Percentiles rank a stretch among this genome's conserved stretches.
phyloP scores from a whole-genome alignment of 2,113 vertebrate species.

The Corvus hawaiiensis region DNA sequence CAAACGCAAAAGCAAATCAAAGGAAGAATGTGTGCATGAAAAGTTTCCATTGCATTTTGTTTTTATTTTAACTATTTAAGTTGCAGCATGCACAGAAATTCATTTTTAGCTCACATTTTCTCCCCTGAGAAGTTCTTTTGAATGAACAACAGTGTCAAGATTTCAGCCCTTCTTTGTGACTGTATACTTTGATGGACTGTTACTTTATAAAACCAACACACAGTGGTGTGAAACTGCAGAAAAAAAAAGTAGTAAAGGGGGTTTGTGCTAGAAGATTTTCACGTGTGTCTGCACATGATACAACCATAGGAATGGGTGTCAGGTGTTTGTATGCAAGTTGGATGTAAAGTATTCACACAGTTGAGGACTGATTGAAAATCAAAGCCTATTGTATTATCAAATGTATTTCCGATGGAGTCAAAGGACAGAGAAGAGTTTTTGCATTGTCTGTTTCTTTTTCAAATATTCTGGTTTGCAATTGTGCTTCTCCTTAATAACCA shows the following conservation, averaged over 20 bases:
- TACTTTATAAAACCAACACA: not conserved
- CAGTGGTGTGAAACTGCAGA: not conserved
- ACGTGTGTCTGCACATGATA: not conserved
- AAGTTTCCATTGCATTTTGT: not conserved
- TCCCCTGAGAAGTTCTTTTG: not conserved
- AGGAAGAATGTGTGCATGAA: not conserved
- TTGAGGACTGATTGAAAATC: slow-evolving; percentile 2
- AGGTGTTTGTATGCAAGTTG: not conserved
- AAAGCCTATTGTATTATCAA: not conserved
- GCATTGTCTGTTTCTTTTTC: not conserved
- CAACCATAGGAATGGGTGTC: not conserved
- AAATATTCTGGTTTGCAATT: not conserved
- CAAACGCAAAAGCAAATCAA: not conserved
- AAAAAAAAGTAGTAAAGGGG: not conserved
- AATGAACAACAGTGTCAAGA: not conserved
- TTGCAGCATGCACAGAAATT: not conserved
- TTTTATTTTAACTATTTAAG: not conserved
- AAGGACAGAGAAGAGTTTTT: not conserved
- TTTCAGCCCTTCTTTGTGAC: not conserved
- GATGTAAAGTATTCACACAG: not conserved
- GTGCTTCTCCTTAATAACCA: not conserved
- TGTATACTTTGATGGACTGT: not conserved
- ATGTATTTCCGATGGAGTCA: not conserved
- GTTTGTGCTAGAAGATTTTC: not conserved
- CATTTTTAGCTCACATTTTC: not conserved